phyloP scores from a whole-genome alignment of 2,888 invertebrate species.

The Temnothorax unifasciatus region DNA sequence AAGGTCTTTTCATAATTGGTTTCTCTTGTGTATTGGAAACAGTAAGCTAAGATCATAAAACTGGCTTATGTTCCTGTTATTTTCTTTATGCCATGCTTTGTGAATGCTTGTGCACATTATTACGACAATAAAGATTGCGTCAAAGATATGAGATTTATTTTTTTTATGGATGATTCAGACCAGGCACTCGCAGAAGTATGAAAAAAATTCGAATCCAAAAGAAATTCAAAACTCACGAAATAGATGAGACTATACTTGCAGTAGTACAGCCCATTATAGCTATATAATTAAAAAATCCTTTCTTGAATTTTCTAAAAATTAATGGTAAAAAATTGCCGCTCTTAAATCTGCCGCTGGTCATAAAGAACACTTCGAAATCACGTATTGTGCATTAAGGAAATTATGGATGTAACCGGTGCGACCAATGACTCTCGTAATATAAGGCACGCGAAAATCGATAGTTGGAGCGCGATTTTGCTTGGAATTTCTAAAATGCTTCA shows the following conservation, averaged over 20 bases:
- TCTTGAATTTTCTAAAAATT: neutral
- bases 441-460: conserved; percentile 46
- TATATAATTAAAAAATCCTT: neutral
- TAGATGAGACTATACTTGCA: neutral
- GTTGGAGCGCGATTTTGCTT: conserved; percentile 28
- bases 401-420: conserved; percentile 43
- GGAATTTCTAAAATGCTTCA: conserved; percentile 48
- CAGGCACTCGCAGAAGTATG: neutral
- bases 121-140: conserved; percentile 7
- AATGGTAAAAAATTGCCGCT: neutral
- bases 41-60: conserved; percentile 24
- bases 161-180: neutral
- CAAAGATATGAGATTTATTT: conserved; percentile 16
- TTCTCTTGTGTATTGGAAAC: conserved; percentile 32
- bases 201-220: neutral
- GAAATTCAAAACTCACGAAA: neutral
- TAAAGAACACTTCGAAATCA: conserved; percentile 7
- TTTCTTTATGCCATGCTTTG: conserved; percentile 1
- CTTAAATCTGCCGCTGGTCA: neutral
- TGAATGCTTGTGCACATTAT: conserved; percentile 13
- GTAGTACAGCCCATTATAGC: neutral
- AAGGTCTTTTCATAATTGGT: conserved; percentile 36
- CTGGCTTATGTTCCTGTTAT: neutral
- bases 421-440: conserved; percentile 24
- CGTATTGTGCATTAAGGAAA: conserved; percentile 9